These are phyloP conservation scores for Pipistrellus kuhlii DNA, from an alignment of 2,797 vertebrate genomes.

Conservation along the genomic window DNA sequence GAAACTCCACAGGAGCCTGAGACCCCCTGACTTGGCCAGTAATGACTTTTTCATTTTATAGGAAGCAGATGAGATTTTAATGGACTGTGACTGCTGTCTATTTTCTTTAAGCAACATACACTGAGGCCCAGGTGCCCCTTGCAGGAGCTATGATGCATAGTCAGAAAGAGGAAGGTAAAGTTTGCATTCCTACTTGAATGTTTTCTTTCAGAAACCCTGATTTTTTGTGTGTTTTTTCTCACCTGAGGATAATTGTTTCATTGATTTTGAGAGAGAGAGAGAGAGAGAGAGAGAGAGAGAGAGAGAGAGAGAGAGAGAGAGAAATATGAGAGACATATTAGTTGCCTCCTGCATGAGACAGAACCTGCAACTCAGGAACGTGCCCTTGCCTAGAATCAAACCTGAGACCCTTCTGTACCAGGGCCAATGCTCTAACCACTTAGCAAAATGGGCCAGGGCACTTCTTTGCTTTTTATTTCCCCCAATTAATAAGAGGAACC, in stretches of 20 bases:
- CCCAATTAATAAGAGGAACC: neutral
- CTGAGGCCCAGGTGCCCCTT: neutral
- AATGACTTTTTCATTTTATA: conserved; percentile 53
- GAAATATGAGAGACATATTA: too few species aligned
- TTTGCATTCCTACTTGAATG: neutral
- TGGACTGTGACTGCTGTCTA: conserved; percentile 63
- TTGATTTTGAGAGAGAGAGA: too few species aligned
- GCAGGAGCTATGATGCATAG: neutral
- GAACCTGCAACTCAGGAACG: too few species aligned
- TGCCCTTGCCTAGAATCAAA: too few species aligned
- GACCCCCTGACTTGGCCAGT: conserved; percentile 31
- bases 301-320: too few species aligned
- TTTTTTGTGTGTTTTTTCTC: neutral
- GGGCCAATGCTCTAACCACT: too few species aligned
- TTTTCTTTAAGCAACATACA: conserved; percentile 58
- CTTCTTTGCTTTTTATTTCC: neutral
- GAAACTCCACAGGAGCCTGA: neutral
- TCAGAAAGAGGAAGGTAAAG: neutral
- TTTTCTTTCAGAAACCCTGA: neutral
- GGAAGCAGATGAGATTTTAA: conserved; percentile 72
- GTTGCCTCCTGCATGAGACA: too few species aligned
- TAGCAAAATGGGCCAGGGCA: too few species aligned
- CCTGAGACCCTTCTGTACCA: too few species aligned
- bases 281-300: too few species aligned
- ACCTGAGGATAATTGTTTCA: too few species aligned